Base-by-base conservation (phyloP, 1,140 invertebrate species). In the Drosophila tropicalis region DNA sequence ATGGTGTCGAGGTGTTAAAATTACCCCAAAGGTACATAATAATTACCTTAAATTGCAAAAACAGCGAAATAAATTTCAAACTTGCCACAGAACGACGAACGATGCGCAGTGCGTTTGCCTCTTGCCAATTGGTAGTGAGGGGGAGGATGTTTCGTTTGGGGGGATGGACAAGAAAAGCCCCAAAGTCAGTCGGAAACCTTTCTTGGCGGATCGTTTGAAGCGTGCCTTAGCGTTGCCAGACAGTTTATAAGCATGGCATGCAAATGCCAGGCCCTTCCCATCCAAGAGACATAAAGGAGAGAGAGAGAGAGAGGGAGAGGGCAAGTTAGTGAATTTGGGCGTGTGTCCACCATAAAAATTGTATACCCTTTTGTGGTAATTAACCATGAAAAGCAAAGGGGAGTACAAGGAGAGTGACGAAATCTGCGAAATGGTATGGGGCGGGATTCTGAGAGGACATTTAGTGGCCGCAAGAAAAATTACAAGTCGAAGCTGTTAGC, bases 31-130 rank as follows among this genome's bases (percentile, higher is more conserved):
- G 90, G 78, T 91, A 91, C 90, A 91, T 91, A 90, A 91, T 91
- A 91, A 91, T 91, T 91, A 91, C 90, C 90, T 85, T 91, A 91
- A 91, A 91, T 91, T 91, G 89, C 89, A 79, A 91, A 91, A 91
- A 89, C 81, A 91, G 84, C 81, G 89, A 91, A 90, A 90, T 90
- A 90, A 90, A 90, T 90, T 89, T 82, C 71, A 68, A 72, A 62
- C 54, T 66, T 66, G 54, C 72, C 76, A 71, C 70, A 61, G 34
- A 13, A 39, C 36, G 61, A 51, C 44, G 44, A 47, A 47, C 44
- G 44, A 36, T 29, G 29, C 5, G 29, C 29, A 29, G 29, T 29
- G 29, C 29, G 29, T 29, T 29, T 29, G 29, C 29, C 29, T 29
- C 5, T 29, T 29, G 5, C 29, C 29, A 29, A 17, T 29, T n/a